Evolutionary conservation across 2,888 invertebrate species (phyloP).

Genomic region (Tyria jacobaeae): DNA sequence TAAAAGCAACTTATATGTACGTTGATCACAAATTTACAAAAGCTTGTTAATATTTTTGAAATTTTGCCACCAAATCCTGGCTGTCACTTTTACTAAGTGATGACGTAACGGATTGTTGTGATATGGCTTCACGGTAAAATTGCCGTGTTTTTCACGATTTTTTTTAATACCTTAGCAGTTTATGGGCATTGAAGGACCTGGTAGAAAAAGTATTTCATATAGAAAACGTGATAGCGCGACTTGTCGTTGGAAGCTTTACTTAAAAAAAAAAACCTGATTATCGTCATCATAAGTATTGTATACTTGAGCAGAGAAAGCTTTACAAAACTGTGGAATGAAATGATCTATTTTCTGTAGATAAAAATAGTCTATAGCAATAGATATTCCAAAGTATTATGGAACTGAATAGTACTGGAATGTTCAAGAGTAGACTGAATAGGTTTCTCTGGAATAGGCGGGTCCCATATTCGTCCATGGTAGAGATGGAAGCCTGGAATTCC

Average conservation of each 20-base stretch:
- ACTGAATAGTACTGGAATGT: too few relatives aligned
- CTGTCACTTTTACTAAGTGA: conserved; percentile 5
- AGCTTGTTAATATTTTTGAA: not conserved
- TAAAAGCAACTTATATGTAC: not conserved
- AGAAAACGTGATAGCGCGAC: not conserved
- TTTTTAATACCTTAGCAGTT: conserved; percentile 10
- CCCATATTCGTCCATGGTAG: too few relatives aligned
- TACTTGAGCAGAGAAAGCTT: too few relatives aligned
- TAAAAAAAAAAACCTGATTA: not conserved
- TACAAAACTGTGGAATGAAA: too few relatives aligned
- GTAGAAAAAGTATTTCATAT: conserved; percentile 7
- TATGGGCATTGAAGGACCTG: conserved; percentile 6
- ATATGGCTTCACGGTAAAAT: conserved; percentile 12
- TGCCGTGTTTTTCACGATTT: conserved; percentile 10
- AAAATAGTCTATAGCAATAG: too few relatives aligned
- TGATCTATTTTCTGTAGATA: too few relatives aligned
- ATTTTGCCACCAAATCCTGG: conserved; percentile 9
- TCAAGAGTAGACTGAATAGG: too few relatives aligned
- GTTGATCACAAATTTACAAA: not conserved
- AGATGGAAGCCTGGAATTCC: too few relatives aligned
- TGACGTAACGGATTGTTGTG: conserved; percentile 12
- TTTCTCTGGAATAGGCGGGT: too few relatives aligned
- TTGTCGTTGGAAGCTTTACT: not conserved
- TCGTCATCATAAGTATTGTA: not conserved
- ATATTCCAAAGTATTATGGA: too few relatives aligned